Evolutionary conservation across 2,888 invertebrate genomes (phyloP).

Genomic region (Globia sparganii): DNA sequence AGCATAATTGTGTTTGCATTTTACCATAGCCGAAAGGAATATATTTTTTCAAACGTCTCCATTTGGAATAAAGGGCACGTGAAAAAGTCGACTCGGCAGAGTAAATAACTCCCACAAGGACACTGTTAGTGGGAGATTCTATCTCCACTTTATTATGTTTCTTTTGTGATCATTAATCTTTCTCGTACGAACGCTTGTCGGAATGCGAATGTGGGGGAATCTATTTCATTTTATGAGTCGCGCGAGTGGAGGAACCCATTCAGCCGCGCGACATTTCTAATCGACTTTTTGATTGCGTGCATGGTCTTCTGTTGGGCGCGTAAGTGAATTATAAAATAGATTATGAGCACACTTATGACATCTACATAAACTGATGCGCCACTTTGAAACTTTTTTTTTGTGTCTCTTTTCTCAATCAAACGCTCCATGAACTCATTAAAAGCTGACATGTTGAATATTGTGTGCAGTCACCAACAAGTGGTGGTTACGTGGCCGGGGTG

Average conservation of each 20-base stretch:
- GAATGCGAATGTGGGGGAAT: constrained; percentile 91
- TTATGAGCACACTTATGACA: constrained; percentile 62
- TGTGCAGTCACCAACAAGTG: constrained; percentile 84
- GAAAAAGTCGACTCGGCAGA: constrained; percentile 87
- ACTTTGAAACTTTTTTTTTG: constrained; percentile 1
- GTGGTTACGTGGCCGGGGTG: constrained; percentile 81
- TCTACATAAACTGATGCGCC: constrained; percentile 63
- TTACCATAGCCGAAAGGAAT: constrained; percentile 60
- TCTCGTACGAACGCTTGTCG: constrained; percentile 91
- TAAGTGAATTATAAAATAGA: constrained; percentile 71
- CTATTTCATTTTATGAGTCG: constrained; percentile 91
- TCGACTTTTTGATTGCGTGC: constrained; percentile 90
- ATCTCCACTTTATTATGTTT: constrained; percentile 91
- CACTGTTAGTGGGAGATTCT: constrained; percentile 90
- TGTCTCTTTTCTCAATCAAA: background rate
- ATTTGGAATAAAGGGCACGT: constrained; percentile 84
- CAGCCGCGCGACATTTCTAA: constrained; percentile 90
- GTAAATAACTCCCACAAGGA: constrained; percentile 90
- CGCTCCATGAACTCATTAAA: background rate
- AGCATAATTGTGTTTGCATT: constrained; percentile 60
- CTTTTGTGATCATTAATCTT: constrained; percentile 91
- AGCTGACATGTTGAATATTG: constrained; percentile 28
- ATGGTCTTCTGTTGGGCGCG: constrained; percentile 78
- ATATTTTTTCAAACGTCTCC: constrained; percentile 75
- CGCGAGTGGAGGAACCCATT: constrained; percentile 88